A percentile compares a stretch with the other conserved stretches of the same genome.
phyloP scores from a whole-genome alignment of 2,888 invertebrate genomes.

The Calliopum simillimum region DNA sequence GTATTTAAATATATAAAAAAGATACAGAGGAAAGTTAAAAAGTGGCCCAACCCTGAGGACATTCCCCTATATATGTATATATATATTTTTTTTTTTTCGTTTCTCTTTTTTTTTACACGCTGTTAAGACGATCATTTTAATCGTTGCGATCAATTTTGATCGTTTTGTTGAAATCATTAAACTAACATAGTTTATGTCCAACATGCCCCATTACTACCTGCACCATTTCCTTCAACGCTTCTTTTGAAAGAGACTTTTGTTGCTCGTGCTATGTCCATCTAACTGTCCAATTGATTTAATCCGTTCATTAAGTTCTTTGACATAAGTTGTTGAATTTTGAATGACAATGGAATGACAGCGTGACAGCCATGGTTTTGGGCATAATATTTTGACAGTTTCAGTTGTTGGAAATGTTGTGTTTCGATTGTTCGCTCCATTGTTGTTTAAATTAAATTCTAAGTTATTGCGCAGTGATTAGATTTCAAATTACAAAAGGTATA shows the following conservation, averaged over 20 bases:
- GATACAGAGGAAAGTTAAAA: too few relatives aligned
- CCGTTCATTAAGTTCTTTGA: slow-evolving; percentile 60
- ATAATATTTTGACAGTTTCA: slow-evolving; percentile 62
- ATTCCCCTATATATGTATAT: too few relatives aligned
- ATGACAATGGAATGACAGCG: slow-evolving; percentile 52
- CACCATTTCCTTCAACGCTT: not conserved
- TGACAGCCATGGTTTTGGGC: slow-evolving; percentile 50
- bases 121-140: not conserved
- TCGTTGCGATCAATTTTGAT: slow-evolving; percentile 40
- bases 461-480: slow-evolving; percentile 54
- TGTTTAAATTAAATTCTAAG: slow-evolving; percentile 56
- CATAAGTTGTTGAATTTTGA: slow-evolving; percentile 53
- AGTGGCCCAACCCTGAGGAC: too few relatives aligned
- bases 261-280: too few relatives aligned
- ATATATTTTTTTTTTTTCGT: too few relatives aligned
- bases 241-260: too few relatives aligned
- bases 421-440: slow-evolving; percentile 32
- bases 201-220: slow-evolving; percentile 2
- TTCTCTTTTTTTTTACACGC: too few relatives aligned
- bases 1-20: too few relatives aligned
- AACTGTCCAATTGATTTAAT: slow-evolving; percentile 54
- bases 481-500: slow-evolving; percentile 41
- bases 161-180: slow-evolving; percentile 63
- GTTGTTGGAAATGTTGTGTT: slow-evolving; percentile 43
- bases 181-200: slow-evolving; percentile 60